Base-by-base conservation (phyloP, 2,888 invertebrate species). In the Microctonus hyperodae region DNA sequence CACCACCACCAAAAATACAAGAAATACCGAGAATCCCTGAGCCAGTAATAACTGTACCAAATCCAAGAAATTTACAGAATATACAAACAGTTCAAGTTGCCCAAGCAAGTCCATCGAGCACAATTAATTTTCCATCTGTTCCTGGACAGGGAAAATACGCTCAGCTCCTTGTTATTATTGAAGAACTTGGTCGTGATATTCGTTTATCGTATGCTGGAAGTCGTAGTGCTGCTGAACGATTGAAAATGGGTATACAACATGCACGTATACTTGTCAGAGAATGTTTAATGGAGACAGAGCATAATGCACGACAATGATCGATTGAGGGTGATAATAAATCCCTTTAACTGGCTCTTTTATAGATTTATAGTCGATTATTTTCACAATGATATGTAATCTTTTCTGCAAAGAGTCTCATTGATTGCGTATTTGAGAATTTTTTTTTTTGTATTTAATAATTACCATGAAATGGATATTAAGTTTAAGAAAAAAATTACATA, bases 171-270 rank as follows among this genome's bases (percentile, higher is more conserved):
- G 80, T 82, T 20, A 84, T 86, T 37, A 85, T 86, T 63, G 85
- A 86, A 70, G 86, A 86, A 76, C 82, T 86, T 48, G 85, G 85
- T 6, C 78, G 85, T 68, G 85, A 86, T 59, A 84, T 84, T 70
- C 84, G 84, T 68, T 73, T 83, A 22, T 83, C 83, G 3, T 84
- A 84, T 51, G 84, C 84, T 2, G 84, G 84, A 2, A 83, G 83
- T 65, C 82, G 84, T 16, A 83, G 83, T 62, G 83, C 84, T 13
- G 83, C 84, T 1, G 84, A 84, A 56, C 78, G 84, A 9, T 75
- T 84, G 23, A 84, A 84, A 69, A 82, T 83, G 79, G 83, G 83
- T 59, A 83, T 84, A 40, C 83, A 83, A 65, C 83, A 84, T 51
- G 83, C 83, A 20, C 75, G 83, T 55, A 80, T 84, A 44, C 79